phyloP scores from a whole-genome alignment of 2,888 invertebrate species.

The Prosopocoilus inquinatus region DNA sequence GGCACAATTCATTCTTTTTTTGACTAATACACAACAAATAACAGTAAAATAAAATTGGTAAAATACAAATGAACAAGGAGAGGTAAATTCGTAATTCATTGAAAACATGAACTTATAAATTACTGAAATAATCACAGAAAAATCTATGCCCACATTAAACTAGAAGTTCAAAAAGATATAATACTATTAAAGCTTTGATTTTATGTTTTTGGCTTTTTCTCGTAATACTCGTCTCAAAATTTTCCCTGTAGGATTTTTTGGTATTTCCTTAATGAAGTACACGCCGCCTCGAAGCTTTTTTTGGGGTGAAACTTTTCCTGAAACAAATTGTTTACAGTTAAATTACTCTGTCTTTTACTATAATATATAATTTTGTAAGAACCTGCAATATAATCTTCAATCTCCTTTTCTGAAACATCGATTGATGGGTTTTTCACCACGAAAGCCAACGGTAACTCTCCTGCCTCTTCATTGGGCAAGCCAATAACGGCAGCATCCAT shows the following conservation, averaged over 20 bases:
- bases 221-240: conserved; percentile 61
- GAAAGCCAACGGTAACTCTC: conserved; percentile 77
- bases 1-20: too few relatives aligned
- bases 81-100: too few relatives aligned
- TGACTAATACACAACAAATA: too few relatives aligned
- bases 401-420: conserved; percentile 51
- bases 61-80: too few relatives aligned
- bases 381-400: conserved; percentile 51
- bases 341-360: not conserved
- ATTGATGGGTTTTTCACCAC: conserved; percentile 62
- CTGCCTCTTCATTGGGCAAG: conserved; percentile 66
- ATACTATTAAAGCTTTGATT: conserved; percentile 39
- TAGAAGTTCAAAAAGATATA: not conserved
- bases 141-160: not conserved
- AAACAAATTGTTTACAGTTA: conserved; percentile 13
- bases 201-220: conserved; percentile 47
- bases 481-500: conserved; percentile 63
- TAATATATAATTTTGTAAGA: conserved; percentile 5
- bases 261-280: conserved; percentile 63
- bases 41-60: too few relatives aligned
- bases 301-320: conserved; percentile 52
- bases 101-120: too few relatives aligned
- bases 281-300: conserved; percentile 69
- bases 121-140: not conserved
- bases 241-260: conserved; percentile 69